These are phyloP conservation scores for Empidonax traillii DNA, from an alignment of 2,113 vertebrate genomes.

Conservation along the genomic window DNA sequence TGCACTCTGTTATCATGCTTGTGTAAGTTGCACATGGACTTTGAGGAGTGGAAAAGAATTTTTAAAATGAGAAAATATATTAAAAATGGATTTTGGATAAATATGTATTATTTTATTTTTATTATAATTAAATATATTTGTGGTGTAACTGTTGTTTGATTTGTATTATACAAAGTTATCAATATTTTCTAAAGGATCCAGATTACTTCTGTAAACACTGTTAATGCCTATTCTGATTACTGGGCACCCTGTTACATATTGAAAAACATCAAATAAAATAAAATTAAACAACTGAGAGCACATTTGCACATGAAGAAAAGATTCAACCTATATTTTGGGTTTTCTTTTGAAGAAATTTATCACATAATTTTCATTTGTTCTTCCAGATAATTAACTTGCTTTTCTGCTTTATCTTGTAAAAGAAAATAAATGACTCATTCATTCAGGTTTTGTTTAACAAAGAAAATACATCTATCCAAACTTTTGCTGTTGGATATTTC, in stretches of 20 bases:
- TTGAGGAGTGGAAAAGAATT: background rate
- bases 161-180: background rate
- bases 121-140: background rate
- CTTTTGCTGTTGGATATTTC: background rate
- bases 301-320: background rate
- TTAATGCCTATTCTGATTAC: background rate
- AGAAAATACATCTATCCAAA: background rate
- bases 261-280: background rate
- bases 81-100: background rate
- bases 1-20: background rate
- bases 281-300: background rate
- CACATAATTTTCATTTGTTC: background rate
- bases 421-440: background rate
- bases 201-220: background rate
- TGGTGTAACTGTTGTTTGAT: background rate
- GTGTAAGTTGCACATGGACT: background rate
- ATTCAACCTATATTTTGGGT: background rate
- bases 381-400: background rate
- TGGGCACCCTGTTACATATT: background rate
- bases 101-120: background rate
- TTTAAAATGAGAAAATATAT: background rate
- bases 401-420: background rate
- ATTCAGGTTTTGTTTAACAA: background rate
- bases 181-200: background rate
- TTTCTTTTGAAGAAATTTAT: background rate